A percentile compares a stretch with the other conserved stretches of the same genome.
Evolutionary conservation across 2,113 vertebrate species (phyloP).

Genomic region (Ibidorhyncha struthersii): DNA sequence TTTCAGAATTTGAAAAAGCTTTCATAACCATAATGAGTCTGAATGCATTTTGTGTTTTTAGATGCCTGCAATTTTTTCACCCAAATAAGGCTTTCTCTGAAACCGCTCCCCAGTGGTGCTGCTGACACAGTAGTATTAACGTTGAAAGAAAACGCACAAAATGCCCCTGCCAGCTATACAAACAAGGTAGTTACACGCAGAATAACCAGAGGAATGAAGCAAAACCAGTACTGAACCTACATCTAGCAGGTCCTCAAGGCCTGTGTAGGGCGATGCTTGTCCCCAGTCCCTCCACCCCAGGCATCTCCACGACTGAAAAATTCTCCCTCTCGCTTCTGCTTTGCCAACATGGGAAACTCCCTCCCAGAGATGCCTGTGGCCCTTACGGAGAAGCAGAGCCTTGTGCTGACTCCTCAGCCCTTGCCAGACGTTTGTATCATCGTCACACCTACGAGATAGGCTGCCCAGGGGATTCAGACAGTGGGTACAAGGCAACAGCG

Average conservation of each 20-base stretch:
- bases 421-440: rapidly evolving
- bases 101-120: neutral
- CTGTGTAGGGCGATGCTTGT: rapidly evolving
- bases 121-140: neutral
- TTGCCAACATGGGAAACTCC: neutral
- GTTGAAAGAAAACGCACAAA: neutral
- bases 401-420: neutral
- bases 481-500: rapidly evolving
- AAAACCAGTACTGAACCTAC: neutral
- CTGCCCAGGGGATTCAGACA: rapidly evolving
- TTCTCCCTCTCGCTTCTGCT: neutral
- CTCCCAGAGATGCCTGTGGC: neutral
- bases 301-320: neutral
- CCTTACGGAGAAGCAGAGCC: rapidly evolving
- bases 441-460: rapidly evolving
- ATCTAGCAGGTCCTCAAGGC: neutral
- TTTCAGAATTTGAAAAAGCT: neutral
- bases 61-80: slow-evolving; percentile 15
- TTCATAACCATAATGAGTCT: neutral
- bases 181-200: neutral
- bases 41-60: neutral
- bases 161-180: neutral
- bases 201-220: neutral
- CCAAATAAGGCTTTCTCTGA: slow-evolving; percentile 4
- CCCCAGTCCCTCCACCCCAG: neutral